phyloP scores from a whole-genome alignment of 2,113 vertebrate genomes.

The Macrotis lagotis region DNA sequence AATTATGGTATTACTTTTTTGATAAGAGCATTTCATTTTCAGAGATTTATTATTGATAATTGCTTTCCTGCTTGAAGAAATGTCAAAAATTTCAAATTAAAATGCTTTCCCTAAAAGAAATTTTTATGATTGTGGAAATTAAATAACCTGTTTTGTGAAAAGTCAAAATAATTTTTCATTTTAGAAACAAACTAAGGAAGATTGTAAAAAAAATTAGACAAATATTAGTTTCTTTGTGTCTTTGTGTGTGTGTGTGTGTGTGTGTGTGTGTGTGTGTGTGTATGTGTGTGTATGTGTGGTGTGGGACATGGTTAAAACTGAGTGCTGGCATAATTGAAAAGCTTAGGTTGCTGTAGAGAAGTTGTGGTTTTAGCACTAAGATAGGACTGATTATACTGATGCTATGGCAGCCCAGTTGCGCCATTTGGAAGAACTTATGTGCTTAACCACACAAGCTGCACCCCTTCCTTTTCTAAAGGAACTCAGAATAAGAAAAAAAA shows the following conservation, averaged over 20 bases:
- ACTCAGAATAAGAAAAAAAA: constrained; percentile 68
- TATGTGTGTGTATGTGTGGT: too few relatives aligned
- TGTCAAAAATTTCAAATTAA: neutral
- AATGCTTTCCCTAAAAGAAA: neutral
- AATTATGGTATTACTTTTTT: neutral
- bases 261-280: too few relatives aligned
- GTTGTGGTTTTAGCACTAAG: constrained; percentile 86
- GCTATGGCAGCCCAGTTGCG: constrained; percentile 86
- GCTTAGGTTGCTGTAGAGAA: constrained; percentile 83
- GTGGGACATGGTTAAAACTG: constrained; percentile 12
- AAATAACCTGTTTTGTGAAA: neutral
- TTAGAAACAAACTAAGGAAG: neutral
- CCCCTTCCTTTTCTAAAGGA: constrained; percentile 84
- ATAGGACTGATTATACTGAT: constrained; percentile 80
- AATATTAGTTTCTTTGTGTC: neutral
- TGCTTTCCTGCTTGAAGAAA: neutral
- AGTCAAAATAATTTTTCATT: neutral
- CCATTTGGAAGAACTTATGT: constrained; percentile 80
- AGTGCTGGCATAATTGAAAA: constrained; percentile 52
- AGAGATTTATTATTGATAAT: neutral
- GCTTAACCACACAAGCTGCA: constrained; percentile 82
- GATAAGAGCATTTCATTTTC: neutral
- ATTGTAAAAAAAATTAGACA: neutral
- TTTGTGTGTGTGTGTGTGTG: too few relatives aligned
- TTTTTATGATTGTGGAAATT: neutral